Percentiles rank a stretch among this genome's conserved stretches.
These are phyloP conservation scores for Phania funesta DNA, from an alignment of 2,888 invertebrate genomes.

Conservation along the genomic window DNA sequence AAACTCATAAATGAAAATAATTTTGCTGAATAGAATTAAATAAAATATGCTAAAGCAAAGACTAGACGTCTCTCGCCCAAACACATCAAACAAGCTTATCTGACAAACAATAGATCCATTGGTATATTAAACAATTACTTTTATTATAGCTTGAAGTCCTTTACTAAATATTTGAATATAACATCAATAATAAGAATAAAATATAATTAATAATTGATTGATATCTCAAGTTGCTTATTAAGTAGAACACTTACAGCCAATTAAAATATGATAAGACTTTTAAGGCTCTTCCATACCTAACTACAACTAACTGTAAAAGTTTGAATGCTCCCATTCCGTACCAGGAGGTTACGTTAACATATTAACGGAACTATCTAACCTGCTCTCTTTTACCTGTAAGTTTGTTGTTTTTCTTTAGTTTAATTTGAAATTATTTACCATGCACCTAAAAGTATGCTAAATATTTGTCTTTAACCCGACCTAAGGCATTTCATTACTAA, in stretches of 20 bases:
- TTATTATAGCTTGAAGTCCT: neutral
- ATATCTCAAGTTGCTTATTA: slow-evolving; percentile 37
- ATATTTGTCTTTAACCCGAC: slow-evolving; percentile 32
- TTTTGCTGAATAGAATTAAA: neutral
- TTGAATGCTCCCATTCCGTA: slow-evolving; percentile 46
- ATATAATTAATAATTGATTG: slow-evolving; percentile 21
- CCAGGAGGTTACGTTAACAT: slow-evolving; percentile 34
- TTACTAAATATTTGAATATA: neutral
- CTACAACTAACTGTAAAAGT: slow-evolving; percentile 2
- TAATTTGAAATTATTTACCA: slow-evolving; percentile 1
- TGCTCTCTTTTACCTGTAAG: neutral
- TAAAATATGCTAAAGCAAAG: neutral
- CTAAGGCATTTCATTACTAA: slow-evolving; percentile 16
- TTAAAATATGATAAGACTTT: slow-evolving; percentile 44
- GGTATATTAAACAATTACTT: neutral
- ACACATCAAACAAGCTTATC: neutral
- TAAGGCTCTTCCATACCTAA: neutral
- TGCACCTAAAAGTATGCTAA: slow-evolving; percentile 61
- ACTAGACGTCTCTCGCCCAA: slow-evolving; percentile 54
- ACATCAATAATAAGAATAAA: neutral
- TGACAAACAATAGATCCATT: neutral
- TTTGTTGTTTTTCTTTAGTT: neutral
- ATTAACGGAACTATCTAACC: slow-evolving; percentile 16
- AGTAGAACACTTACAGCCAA: slow-evolving; percentile 51
- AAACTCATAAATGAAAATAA: slow-evolving; percentile 8